These are phyloP conservation scores for Ceyx cyanopectus DNA, from an alignment of 2,113 vertebrate genomes.

Conservation along the genomic window DNA sequence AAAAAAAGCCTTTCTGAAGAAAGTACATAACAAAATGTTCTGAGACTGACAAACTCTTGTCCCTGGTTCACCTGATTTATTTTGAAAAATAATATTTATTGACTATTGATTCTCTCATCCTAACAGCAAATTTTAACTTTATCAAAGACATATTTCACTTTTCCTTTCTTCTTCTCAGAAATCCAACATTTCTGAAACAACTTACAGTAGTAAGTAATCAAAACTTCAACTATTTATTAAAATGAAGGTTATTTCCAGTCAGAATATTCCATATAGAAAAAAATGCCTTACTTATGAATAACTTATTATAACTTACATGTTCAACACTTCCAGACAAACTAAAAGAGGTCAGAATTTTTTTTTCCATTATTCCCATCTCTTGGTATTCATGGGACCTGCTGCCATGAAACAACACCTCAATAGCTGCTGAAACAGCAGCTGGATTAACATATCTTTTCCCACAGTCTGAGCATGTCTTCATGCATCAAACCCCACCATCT, in stretches of 20 bases:
- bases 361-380: neutral
- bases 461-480: constrained; percentile 6
- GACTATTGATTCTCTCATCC: neutral
- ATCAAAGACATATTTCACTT: neutral
- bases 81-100: neutral
- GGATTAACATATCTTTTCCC: constrained; percentile 5
- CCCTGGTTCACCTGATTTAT: neutral
- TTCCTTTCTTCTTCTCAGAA: neutral
- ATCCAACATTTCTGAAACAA: neutral
- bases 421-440: neutral
- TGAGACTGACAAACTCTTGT: neutral
- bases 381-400: neutral
- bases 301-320: neutral
- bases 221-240: neutral
- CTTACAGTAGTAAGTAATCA: neutral
- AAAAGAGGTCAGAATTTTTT: neutral
- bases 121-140: neutral
- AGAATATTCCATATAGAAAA: neutral
- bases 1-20: neutral
- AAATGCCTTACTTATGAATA: neutral
- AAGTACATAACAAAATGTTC: neutral
- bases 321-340: neutral
- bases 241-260: neutral
- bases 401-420: neutral
- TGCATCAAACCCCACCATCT: constrained; percentile 53